A percentile compares a stretch with the other conserved stretches of the same genome.
Evolutionary conservation across 1,140 invertebrate species (phyloP).

Genomic region (Leucophenga varia): DNA sequence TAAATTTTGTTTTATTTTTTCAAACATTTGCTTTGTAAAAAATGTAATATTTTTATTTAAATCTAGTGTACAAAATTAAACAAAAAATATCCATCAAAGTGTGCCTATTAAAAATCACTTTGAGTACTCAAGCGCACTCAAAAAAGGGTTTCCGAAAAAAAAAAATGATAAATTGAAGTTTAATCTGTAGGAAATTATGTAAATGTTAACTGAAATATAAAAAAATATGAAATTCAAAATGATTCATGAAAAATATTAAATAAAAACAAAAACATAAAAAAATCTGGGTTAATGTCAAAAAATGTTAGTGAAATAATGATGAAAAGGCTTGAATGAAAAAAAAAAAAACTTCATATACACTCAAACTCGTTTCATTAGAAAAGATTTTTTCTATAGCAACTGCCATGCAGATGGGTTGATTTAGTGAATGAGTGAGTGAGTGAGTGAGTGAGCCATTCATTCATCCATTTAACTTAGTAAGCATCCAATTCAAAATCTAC

Average conservation of each 20-base stretch:
- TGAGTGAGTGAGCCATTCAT: too few relatives aligned
- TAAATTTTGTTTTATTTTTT: too few relatives aligned
- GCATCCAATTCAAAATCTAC: too few relatives aligned
- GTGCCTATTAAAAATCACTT: conserved; percentile 49
- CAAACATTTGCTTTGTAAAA: too few relatives aligned
- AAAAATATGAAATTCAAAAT: conserved; percentile 1
- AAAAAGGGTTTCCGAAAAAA: conserved; percentile 27
- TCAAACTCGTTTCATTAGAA: too few relatives aligned
- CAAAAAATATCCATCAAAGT: neutral
- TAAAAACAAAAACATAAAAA: neutral
- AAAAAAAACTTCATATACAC: too few relatives aligned
- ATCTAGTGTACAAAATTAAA: neutral
- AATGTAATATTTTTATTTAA: conserved; percentile 7
- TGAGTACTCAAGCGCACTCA: conserved; percentile 38
- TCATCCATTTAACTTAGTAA: too few relatives aligned
- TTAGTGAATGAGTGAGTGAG: too few relatives aligned
- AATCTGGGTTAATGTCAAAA: conserved; percentile 19
- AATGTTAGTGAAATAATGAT: conserved; percentile 23
- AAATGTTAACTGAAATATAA: conserved; percentile 31
- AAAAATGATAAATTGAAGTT: conserved; percentile 51
- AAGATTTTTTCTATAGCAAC: too few relatives aligned
- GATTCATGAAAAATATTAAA: neutral
- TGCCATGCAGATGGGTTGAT: too few relatives aligned
- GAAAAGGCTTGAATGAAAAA: too few relatives aligned
- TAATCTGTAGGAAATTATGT: conserved; percentile 49